Conservation (phyloP, 2,113 vertebrate genomes). For the Colossoma macropomum region DNA sequence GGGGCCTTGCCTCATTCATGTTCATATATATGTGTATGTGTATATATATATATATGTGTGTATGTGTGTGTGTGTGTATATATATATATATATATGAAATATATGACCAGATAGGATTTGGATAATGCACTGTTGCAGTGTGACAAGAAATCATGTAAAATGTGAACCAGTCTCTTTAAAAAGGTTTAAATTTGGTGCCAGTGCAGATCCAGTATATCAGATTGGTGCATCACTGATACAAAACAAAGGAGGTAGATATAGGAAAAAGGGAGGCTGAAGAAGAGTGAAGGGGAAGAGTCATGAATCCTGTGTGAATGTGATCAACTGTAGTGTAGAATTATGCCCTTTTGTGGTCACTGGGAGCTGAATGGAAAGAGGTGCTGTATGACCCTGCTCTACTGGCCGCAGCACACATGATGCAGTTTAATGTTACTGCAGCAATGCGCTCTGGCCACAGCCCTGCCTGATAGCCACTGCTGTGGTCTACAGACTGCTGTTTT, state of each 20-base stretch:
- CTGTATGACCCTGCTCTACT: conserved; percentile 14
- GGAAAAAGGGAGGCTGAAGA: conserved; percentile 14
- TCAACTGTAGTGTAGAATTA: conserved; percentile 11
- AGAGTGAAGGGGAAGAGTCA: background rate
- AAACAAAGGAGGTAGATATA: conserved; percentile 31
- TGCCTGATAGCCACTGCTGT: background rate
- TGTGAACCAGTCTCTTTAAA: too few species aligned
- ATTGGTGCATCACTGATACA: background rate
- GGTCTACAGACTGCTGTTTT: background rate
- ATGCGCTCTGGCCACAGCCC: background rate
- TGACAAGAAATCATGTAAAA: too few species aligned
- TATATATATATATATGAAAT: too few species aligned
- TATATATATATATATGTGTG: too few species aligned
- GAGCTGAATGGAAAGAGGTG: conserved; percentile 20
- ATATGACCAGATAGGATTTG: too few species aligned
- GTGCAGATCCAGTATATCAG: too few species aligned
- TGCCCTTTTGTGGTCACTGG: conserved; percentile 6
- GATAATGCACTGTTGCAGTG: too few species aligned
- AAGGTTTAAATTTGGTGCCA: too few species aligned
- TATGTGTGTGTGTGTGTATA: too few species aligned
- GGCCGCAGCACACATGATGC: conserved; percentile 15
- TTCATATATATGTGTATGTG: too few species aligned
- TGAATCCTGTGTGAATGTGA: conserved; percentile 27
- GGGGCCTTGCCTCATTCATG: too few species aligned
- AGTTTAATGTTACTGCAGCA: conserved; percentile 13